Conservation (phyloP, 2,888 invertebrate species). For the Drosophila yooni region DNA sequence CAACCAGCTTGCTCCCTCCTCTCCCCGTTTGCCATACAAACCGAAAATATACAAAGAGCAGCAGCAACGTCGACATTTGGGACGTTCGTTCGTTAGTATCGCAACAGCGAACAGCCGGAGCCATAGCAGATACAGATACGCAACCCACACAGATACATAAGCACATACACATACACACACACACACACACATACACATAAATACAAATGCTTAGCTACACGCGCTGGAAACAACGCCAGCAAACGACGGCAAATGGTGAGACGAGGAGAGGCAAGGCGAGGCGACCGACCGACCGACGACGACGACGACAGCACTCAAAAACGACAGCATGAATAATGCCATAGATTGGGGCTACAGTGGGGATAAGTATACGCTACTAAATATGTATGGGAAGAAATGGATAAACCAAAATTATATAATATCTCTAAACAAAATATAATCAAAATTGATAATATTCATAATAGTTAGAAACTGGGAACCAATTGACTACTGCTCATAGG, state of each 20-base stretch:
- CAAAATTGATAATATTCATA: background rate
- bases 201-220: constrained; percentile 67
- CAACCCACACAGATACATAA: constrained; percentile 37
- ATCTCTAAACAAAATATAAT: background rate
- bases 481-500: background rate
- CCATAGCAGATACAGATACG: constrained; percentile 67
- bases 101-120: constrained; percentile 70
- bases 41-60: constrained; percentile 63
- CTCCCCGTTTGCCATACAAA: constrained; percentile 39
- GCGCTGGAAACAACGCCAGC: constrained; percentile 70
- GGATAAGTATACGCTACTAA: constrained; percentile 51
- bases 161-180: constrained; percentile 24
- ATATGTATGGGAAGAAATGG: constrained; percentile 26
- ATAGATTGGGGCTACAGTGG: constrained; percentile 61
- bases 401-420: constrained; percentile 18
- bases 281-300: constrained; percentile 25
- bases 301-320: constrained; percentile 56
- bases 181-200: constrained; percentile 31
- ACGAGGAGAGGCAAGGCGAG: constrained; percentile 44
- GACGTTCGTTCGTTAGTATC: constrained; percentile 77
- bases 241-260: constrained; percentile 37
- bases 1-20: constrained; percentile 51
- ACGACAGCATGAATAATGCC: constrained; percentile 65
- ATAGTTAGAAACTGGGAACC: background rate
- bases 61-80: constrained; percentile 74